Evolutionary conservation across 2,113 vertebrate genomes (phyloP).

Genomic region (Leucopsar rothschildi): DNA sequence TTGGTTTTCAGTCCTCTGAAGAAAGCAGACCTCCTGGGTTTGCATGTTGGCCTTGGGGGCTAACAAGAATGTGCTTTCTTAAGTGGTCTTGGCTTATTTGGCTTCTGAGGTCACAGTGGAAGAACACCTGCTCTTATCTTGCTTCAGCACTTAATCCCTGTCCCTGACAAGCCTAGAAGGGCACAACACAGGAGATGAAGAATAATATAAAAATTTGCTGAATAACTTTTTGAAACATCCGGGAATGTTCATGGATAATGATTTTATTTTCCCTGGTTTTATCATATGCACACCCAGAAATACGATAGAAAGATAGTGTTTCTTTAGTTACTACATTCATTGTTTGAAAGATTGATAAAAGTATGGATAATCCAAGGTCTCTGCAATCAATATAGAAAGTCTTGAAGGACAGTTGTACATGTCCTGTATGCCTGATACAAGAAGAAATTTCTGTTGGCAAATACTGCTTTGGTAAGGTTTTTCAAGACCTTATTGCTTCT

Average conservation of each 20-base stretch:
- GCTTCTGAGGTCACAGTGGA: slow-evolving; percentile 22
- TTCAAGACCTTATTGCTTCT: neutral
- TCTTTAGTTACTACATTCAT: neutral
- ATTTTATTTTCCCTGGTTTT: neutral
- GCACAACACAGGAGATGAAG: neutral
- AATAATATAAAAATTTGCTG: neutral
- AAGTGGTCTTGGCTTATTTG: slow-evolving; percentile 25
- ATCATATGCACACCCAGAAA: neutral
- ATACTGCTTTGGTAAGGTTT: neutral
- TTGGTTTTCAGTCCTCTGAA: neutral
- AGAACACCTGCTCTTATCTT: slow-evolving; percentile 43
- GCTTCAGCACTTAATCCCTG: slow-evolving; percentile 28
- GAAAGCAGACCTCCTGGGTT: neutral
- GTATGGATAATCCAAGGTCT: neutral
- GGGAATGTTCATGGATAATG: neutral
- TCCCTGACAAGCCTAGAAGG: slow-evolving; percentile 29
- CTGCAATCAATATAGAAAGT: neutral
- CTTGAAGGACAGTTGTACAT: neutral
- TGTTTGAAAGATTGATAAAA: neutral
- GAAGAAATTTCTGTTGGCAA: neutral
- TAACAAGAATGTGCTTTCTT: slow-evolving; percentile 10
- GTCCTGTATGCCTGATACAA: neutral
- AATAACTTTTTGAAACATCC: neutral
- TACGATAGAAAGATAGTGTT: neutral
- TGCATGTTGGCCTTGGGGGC: neutral